Evolutionary conservation across 2,113 vertebrate genomes (phyloP), one percentile per base, ranked within the genome.

Genomic region (Gadus macrocephalus): DNA sequence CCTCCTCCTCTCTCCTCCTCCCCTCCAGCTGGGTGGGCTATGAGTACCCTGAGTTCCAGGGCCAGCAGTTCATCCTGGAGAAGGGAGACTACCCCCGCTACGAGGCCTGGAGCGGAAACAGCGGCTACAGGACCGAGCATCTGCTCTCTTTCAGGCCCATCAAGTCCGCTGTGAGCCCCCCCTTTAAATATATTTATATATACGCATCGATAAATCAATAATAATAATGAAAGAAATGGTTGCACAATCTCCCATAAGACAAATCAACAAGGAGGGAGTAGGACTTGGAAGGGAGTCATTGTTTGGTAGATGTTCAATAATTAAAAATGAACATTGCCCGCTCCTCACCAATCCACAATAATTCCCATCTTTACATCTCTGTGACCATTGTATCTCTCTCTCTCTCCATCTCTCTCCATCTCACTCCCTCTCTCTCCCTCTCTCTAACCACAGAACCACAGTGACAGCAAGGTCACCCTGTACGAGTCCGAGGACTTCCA

Each of bases 21-120:
- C 49, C 66, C 15, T 31, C 63, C 82, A 98, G 95, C 35, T 98
- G 95, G 95, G 93, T 97, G 72, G 95, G 95, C 53, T 98, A 91
- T 5, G 96, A 98, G 84, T 96, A 98, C 83, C 95, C 96, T 0
- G 95, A 98, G 83, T 97, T 94, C 91, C 95, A 97, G 91, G 97
- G 96, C 66, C 96, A 98, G 90, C 95, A 98, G 90, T 98, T 98
- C 74, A 95, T 98, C 84, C 90, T 98, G 88, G 97, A 98, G 92
- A 98, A 98, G 80, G 96, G 96, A 27, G 96, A 98, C 85, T 98
- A 97, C 49, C 95, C 96, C 69, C 91, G 93, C 77, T 97, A 94
- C 82, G 94, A 95, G 67, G 93, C 95, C 77, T 98, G 96, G 96
- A 98, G 95, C 0, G 95, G 95, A 77, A 98, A 95, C 89, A 95